Evolutionary conservation across 2,113 vertebrate genomes (phyloP).

Genomic region (Ailuropoda melanoleuca): DNA sequence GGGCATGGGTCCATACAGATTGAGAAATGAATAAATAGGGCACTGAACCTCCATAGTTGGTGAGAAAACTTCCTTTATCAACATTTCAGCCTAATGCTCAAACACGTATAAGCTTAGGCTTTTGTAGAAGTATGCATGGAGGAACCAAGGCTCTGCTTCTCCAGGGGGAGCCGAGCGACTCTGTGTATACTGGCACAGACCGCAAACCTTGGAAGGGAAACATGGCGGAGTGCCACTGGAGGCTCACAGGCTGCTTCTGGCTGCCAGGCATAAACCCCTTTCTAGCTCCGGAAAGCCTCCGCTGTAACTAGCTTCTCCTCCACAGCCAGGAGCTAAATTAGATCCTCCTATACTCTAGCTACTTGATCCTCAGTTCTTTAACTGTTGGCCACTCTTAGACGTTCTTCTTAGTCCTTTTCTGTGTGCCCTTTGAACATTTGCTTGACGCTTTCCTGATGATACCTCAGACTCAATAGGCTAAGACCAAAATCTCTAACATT

Average conservation of each 20-base stretch:
- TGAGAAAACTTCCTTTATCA: not conserved
- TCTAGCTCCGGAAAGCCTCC: not conserved
- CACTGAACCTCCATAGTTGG: not conserved
- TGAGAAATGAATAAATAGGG: not conserved
- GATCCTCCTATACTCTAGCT: not conserved
- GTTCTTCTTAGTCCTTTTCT: not conserved
- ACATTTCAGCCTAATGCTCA: not conserved
- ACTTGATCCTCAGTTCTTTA: not conserved
- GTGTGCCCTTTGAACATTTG: not conserved
- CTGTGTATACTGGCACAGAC: not conserved
- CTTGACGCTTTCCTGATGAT: not conserved
- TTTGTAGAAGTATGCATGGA: rapidly evolving
- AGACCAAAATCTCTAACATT: not conserved
- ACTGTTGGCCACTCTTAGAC: not conserved
- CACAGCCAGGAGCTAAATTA: not conserved
- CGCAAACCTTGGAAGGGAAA: not conserved
- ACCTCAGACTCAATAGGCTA: not conserved
- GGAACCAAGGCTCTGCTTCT: not conserved
- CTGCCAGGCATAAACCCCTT: not conserved
- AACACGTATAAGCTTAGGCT: not conserved
- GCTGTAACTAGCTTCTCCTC: not conserved
- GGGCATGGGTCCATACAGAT: not conserved
- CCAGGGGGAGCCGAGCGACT: not conserved
- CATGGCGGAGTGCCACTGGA: rapidly evolving
- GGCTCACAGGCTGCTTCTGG: not conserved